phyloP scores from a whole-genome alignment of 2,113 vertebrate species.

The Gadus macrocephalus region DNA sequence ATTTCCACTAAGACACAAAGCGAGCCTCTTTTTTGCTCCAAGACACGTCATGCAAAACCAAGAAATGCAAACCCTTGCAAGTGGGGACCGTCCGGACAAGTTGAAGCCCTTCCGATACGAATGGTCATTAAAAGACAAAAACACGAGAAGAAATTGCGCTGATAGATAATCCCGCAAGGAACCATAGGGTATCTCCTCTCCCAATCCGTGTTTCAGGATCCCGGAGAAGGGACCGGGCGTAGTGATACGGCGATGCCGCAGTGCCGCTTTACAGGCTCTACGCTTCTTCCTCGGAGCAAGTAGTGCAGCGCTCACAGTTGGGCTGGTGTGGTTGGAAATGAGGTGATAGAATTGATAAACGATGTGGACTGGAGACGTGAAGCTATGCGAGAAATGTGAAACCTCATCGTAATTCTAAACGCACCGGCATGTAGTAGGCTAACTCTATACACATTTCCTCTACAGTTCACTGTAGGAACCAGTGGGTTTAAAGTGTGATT shows the following conservation, averaged over 20 bases:
- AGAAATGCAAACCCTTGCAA: slow-evolving; percentile 70
- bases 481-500: too few relatives aligned
- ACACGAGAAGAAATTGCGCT: slow-evolving; percentile 58
- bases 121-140: slow-evolving; percentile 38
- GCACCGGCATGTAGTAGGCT: too few relatives aligned
- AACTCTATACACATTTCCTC: too few relatives aligned
- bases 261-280: slow-evolving; percentile 76
- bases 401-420: too few relatives aligned
- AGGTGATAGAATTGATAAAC: too few relatives aligned
- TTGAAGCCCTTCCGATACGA: slow-evolving; percentile 66
- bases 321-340: too few relatives aligned
- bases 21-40: slow-evolving; percentile 49
- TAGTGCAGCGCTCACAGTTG: slow-evolving; percentile 56
- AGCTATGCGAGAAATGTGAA: too few relatives aligned
- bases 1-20: slow-evolving; percentile 60
- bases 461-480: too few relatives aligned
- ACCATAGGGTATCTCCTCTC: slow-evolving; percentile 60
- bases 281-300: slow-evolving; percentile 73
- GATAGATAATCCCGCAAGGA: slow-evolving; percentile 69
- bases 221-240: slow-evolving; percentile 72
- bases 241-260: slow-evolving; percentile 78
- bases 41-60: slow-evolving; percentile 63
- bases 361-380: too few relatives aligned
- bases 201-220: slow-evolving; percentile 73
- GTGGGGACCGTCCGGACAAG: slow-evolving; percentile 66